Percentiles rank a stretch among this genome's conserved stretches.
These are phyloP conservation scores for Porites rus DNA, from an alignment of 92 coral and sea anemone genomes.

Conservation along the genomic window DNA sequence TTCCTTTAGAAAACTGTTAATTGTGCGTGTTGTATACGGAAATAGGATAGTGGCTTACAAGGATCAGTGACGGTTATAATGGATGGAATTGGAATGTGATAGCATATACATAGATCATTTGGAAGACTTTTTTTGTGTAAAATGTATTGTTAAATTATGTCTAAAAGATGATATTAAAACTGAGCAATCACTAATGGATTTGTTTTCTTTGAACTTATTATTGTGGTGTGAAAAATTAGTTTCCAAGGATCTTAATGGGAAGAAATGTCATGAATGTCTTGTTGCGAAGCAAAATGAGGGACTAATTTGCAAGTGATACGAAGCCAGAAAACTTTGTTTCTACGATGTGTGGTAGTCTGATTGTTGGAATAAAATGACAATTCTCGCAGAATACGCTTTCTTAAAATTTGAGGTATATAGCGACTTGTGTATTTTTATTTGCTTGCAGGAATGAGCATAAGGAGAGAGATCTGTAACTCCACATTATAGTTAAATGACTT, in stretches of 20 bases:
- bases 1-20: not conserved
- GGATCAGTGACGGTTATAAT: not conserved
- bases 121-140: conserved; percentile 38
- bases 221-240: not conserved
- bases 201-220: not conserved
- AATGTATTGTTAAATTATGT: conserved; percentile 54
- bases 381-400: no score
- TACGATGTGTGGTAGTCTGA: no score
- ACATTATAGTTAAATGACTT: not conserved
- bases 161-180: conserved; percentile 43
- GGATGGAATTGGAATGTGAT: conserved; percentile 18
- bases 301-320: not conserved
- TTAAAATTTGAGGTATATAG: no score
- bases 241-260: not conserved
- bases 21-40: conserved; percentile 33
- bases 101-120: conserved; percentile 15
- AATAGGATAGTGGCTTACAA: not conserved
- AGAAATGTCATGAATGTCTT: not conserved
- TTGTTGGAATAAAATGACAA: no score
- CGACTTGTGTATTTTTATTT: no score
- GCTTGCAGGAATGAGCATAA: no score
- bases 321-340: not conserved
- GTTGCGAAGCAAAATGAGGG: not conserved
- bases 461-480: no score
- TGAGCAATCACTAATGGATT: conserved; percentile 29